Base-by-base conservation (phyloP, 1,140 invertebrate genomes). In the Halyomorpha halys region DNA sequence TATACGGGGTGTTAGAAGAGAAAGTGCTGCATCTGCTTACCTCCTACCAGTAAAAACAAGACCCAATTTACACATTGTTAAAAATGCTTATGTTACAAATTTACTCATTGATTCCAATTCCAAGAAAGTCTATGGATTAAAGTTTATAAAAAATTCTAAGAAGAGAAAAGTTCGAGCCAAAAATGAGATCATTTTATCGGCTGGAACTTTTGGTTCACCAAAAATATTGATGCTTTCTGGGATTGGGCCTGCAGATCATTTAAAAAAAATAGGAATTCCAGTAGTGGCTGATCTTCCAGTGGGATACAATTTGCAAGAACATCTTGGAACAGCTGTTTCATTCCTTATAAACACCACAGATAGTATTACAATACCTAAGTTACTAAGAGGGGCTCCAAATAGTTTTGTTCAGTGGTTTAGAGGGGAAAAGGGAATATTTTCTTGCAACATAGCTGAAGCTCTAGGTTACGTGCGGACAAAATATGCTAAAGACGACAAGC, bases 71-170 rank as follows among this genome's bases (percentile, higher is more conserved):
- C 79, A 85, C 47, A 72, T 89, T 3, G 78, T 79, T 9, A 86
- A 84, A 70, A 70, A 75, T 1, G 80, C 82, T 23, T 78, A 82
- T 71, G 87, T 85, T 0, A 68, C 56, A n/a, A 70, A 70, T 53
- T 25, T 70, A 2, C 23, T 66, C 16, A 54, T 69, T 44, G 83
- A 0, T 65, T 70, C 44, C 75, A 77, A 1, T 79, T 82, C 82
- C 0, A 87, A 83, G 79, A 80, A 79, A 70, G 86, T 86, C 0
- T 82, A 80, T 44, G 86, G 86, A 90, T 0, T 74, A 83, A 1
- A 79, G 86, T 63, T 67, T 78, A 5, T 77, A 86, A 64, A 86
- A 85, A 16, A 76, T 77, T 19, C 80, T 79, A 59, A 80, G 82
- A 69, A 69, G 61, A 13, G 69, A 21, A 14, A 75, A 79, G 56